Evolutionary conservation across 2,113 vertebrate genomes (phyloP), one percentile per base, ranked within the genome.

Genomic region (Anser cygnoides): DNA sequence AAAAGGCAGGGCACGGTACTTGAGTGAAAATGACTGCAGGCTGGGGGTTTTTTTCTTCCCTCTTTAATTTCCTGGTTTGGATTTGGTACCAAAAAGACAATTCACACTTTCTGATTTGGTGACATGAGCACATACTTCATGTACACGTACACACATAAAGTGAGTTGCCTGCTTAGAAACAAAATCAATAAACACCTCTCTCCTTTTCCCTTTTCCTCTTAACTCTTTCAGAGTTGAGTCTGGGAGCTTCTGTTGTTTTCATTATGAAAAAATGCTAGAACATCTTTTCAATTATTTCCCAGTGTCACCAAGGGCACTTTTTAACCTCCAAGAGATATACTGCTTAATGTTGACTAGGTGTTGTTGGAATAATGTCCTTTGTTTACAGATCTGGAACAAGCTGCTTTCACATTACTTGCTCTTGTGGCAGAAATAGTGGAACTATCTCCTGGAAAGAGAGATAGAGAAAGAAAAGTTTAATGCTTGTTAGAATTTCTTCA

Each of bases 11-110:
- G 11, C 55, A 26, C 6, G 37, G 18, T 33, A 20, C 29, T 58
- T 68, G 55, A 78, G 14, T 54, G 26, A 70, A 55, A 86, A 74
- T 46, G 3, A 1, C 11, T 71, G 20, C 70, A 21, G 46, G 16
- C 35, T 22, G 39, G 15, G 33, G 46, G 22, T 10, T 9, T n/a
- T 46, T 73, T 76, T 22, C 19, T 55, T 18, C 31, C 11, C 10
- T 50, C 20, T 70, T 87, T 65, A 79, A 89, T 93, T 89, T 92
- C 52, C 49, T 96, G 86, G 23, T 50, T 93, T 74, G 33, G 37
- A 85, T 50, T 58, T 91, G 81, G 14, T 74, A 76, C 63, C 63
- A 74, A 65, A 59, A 20, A 41, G 26, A 76, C 39, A 67, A 25
- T 90, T 94, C 19, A 55, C 28, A 35, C 28, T 57, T 92, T 71